Conservation (phyloP, 2,888 invertebrate genomes). For the Frankliniella fusca region DNA sequence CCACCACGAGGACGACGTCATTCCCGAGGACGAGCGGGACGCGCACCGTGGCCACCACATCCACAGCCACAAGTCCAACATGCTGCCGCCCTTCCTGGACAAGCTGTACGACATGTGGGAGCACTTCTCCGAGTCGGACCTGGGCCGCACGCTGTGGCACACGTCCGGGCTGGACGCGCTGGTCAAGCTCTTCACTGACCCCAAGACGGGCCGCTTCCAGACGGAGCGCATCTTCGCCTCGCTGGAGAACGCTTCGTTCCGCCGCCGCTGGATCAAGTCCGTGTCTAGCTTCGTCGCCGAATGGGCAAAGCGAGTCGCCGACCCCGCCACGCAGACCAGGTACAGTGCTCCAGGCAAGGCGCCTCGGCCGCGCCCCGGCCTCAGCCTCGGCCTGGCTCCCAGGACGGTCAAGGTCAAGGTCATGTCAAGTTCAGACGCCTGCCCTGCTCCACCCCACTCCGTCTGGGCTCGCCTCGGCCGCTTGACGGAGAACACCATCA, state of each 20-base stretch:
- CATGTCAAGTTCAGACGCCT: too few species aligned
- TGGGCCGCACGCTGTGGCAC: conserved; percentile 68
- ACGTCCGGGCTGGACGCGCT: conserved; percentile 67
- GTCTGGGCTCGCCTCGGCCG: too few species aligned
- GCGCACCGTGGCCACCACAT: conserved; percentile 56
- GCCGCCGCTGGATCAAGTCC: conserved; percentile 74
- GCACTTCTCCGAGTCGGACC: conserved; percentile 71
- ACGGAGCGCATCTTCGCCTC: conserved; percentile 70
- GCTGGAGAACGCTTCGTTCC: conserved; percentile 73
- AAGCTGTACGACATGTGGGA: conserved; percentile 72
- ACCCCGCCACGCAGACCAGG: conserved; percentile 71
- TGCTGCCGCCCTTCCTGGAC: conserved; percentile 66
- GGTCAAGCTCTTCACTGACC: conserved; percentile 57
- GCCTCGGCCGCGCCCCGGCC: too few species aligned
- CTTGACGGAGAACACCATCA: too few species aligned
- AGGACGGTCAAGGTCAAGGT: neutral
- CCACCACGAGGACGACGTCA: conserved; percentile 47
- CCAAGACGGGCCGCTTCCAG: conserved; percentile 46
- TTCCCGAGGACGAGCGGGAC: conserved; percentile 58
- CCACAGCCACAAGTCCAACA: conserved; percentile 54
- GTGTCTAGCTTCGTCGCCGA: conserved; percentile 71
- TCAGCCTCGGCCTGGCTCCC: neutral
- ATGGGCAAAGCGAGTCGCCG: conserved; percentile 67
- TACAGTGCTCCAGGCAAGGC: conserved; percentile 30
- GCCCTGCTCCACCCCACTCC: too few species aligned